A percentile compares a stretch with the other conserved stretches of the same genome.
phyloP scores from a whole-genome alignment of 2,888 invertebrate genomes.

The Leptinotarsa haldemani region DNA sequence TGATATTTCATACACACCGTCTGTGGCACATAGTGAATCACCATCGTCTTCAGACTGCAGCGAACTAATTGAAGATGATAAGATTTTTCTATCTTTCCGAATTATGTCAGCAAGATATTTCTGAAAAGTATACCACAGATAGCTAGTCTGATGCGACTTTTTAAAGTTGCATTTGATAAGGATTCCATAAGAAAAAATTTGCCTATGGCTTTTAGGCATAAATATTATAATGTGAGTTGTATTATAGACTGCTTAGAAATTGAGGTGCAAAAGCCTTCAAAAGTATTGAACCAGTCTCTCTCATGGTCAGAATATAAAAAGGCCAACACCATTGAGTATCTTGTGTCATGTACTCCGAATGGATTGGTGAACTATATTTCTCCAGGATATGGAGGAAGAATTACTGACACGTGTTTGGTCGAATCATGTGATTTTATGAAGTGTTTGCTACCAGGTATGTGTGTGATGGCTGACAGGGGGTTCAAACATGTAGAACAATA shows the following conservation, averaged over 20 bases:
- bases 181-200: not conserved
- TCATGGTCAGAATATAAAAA: slow-evolving; percentile 33
- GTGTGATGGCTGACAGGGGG: slow-evolving; percentile 14
- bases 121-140: slow-evolving; percentile 24
- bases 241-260: slow-evolving; percentile 42
- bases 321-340: slow-evolving; percentile 1
- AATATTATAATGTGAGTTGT: slow-evolving; percentile 31
- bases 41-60: not conserved
- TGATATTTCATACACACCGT: not conserved
- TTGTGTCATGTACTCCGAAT: slow-evolving; percentile 33
- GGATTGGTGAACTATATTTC: slow-evolving; percentile 38
- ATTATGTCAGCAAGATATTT: slow-evolving; percentile 32
- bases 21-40: not conserved
- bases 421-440: slow-evolving; percentile 16
- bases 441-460: slow-evolving; percentile 1
- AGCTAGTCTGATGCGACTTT: slow-evolving; percentile 23
- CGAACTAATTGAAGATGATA: not conserved
- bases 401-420: slow-evolving; percentile 6
- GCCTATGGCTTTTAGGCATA: slow-evolving; percentile 26
- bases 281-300: slow-evolving; percentile 34
- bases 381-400: slow-evolving; percentile 38
- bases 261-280: slow-evolving; percentile 38
- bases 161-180: slow-evolving; percentile 3
- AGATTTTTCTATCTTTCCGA: slow-evolving; percentile 19
- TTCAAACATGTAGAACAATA: slow-evolving; percentile 16